phyloP scores from a whole-genome alignment of 2,888 invertebrate species.

The Dioctria rufipes region DNA sequence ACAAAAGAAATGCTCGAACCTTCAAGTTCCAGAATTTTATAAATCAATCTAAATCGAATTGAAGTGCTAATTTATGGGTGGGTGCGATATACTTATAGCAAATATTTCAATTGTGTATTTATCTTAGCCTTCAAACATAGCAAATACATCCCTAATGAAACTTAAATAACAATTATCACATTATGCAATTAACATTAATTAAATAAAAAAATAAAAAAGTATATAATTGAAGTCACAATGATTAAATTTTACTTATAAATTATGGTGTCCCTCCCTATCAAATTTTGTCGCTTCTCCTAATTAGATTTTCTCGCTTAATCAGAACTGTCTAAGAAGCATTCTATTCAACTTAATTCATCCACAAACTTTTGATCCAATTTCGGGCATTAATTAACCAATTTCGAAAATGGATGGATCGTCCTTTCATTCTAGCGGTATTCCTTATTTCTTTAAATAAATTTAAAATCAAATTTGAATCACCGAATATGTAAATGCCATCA shows the following conservation, averaged over 20 bases:
- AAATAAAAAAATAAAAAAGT: too few relatives aligned
- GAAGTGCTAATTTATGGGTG: too few relatives aligned
- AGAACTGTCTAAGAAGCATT: slow-evolving; percentile 5
- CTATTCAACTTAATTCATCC: slow-evolving; percentile 17
- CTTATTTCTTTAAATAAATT: slow-evolving; percentile 7
- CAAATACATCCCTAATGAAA: too few relatives aligned
- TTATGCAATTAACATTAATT: too few relatives aligned
- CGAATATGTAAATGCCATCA: background rate
- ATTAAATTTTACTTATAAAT: background rate
- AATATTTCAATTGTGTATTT: too few relatives aligned
- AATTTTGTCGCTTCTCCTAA: slow-evolving; percentile 24
- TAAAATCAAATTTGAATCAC: slow-evolving; percentile 16
- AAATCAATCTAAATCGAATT: too few relatives aligned
- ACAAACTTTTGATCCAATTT: slow-evolving; percentile 29
- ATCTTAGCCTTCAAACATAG: too few relatives aligned
- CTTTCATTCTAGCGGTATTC: background rate
- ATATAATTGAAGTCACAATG: too few relatives aligned
- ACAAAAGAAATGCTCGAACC: too few relatives aligned
- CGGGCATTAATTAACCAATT: slow-evolving; percentile 33
- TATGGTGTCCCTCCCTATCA: slow-evolving; percentile 6
- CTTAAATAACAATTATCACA: too few relatives aligned
- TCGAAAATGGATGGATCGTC: slow-evolving; percentile 7
- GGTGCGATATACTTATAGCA: too few relatives aligned
- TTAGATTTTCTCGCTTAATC: slow-evolving; percentile 14
- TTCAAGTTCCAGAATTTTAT: too few relatives aligned